Evolutionary conservation across 2,888 invertebrate species (phyloP).

Genomic region (Perizoma affinitatum): DNA sequence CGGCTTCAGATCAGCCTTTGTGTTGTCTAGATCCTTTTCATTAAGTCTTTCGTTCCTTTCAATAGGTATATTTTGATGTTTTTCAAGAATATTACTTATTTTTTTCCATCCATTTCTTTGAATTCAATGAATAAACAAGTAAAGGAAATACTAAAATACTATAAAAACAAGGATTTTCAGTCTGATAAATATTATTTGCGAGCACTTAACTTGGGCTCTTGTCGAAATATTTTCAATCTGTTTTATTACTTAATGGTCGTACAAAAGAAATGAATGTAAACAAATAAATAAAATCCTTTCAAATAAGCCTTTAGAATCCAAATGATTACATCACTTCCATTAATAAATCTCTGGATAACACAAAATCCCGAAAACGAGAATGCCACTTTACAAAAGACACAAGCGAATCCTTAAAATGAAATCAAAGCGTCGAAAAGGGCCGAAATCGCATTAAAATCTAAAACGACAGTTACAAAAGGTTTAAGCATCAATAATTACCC

Average conservation of each 20-base stretch:
- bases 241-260: constrained; percentile 12
- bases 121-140: background rate
- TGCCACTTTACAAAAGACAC: constrained; percentile 50
- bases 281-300: background rate
- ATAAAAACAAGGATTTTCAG: no score
- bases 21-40: constrained; percentile 32
- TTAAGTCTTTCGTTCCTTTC: constrained; percentile 35
- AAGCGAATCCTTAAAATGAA: constrained; percentile 62
- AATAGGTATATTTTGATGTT: constrained; percentile 27
- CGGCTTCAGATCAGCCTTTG: constrained; percentile 32
- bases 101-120: background rate
- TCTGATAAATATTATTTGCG: background rate
- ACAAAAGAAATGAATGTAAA: background rate
- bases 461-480: constrained; percentile 62
- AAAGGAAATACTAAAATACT: background rate
- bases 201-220: constrained; percentile 14
- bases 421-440: constrained; percentile 54
- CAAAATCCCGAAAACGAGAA: constrained; percentile 36
- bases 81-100: background rate
- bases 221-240: constrained; percentile 7
- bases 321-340: constrained; percentile 10
- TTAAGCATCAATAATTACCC: constrained; percentile 76
- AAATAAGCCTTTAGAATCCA: constrained; percentile 8
- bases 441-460: constrained; percentile 64
- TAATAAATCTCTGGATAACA: constrained; percentile 24